These are phyloP conservation scores for Copidosoma floridanum DNA, from an alignment of 1,140 invertebrate species.

Conservation along the genomic window DNA sequence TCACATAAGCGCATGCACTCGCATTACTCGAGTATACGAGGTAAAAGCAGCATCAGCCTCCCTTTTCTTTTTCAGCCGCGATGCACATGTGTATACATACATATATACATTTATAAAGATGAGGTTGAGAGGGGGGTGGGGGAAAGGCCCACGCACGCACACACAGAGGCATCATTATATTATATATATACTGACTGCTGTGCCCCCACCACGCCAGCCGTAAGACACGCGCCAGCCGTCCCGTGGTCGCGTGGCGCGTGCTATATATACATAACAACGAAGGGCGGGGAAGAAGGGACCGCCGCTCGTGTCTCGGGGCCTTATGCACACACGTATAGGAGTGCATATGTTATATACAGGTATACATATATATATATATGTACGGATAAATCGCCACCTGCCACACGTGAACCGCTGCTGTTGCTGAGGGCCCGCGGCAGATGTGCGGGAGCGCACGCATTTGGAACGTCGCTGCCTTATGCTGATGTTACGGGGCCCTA, in stretches of 20 bases:
- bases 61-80: background rate
- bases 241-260: constrained; percentile 16
- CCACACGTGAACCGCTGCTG: too few relatives aligned
- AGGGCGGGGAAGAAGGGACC: constrained; percentile 18
- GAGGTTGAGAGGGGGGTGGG: too few relatives aligned
- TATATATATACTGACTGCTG: too few relatives aligned
- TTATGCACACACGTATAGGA: background rate
- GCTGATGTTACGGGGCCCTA: constrained; percentile 2
- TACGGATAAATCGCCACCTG: constrained; percentile 28
- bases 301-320: constrained; percentile 2
- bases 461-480: constrained; percentile 6
- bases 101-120: too few relatives aligned
- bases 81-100: too few relatives aligned
- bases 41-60: background rate
- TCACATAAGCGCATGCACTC: too few relatives aligned
- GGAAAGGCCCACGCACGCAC: too few relatives aligned
- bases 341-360: too few relatives aligned
- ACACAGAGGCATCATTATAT: too few relatives aligned
- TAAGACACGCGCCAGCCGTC: constrained; percentile 24
- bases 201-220: background rate
- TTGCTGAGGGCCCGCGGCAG: constrained; percentile 25
- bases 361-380: too few relatives aligned
- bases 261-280: too few relatives aligned
- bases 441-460: constrained; percentile 27
- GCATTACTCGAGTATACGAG: too few relatives aligned